A percentile compares a stretch with the other conserved stretches of the same genome.
Evolutionary conservation across 2,113 vertebrate genomes (phyloP).

Genomic region (Ctenodactylus gundi): DNA sequence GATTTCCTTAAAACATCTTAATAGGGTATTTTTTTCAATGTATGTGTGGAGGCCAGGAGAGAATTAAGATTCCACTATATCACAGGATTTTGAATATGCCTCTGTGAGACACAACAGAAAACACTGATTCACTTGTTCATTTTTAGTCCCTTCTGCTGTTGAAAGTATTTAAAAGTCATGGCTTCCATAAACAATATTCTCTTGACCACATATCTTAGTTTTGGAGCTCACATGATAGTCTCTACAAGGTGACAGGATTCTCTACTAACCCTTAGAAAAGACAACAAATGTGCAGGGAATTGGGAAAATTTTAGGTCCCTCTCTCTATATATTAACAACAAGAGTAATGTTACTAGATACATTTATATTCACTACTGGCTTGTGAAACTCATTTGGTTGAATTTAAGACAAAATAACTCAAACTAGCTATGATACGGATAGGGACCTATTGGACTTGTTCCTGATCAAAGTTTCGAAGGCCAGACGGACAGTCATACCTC

Average conservation of each 20-base stretch:
- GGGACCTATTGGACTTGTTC: neutral
- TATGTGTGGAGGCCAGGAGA: neutral
- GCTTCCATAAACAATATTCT: slow-evolving; percentile 34
- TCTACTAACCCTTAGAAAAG: neutral
- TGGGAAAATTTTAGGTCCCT: neutral
- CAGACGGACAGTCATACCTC: neutral
- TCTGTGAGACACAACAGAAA: slow-evolving; percentile 26
- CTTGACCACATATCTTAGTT: neutral
- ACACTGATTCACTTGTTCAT: neutral
- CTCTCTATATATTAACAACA: neutral
- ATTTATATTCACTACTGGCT: neutral
- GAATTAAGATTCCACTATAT: slow-evolving; percentile 31
- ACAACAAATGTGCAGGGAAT: neutral
- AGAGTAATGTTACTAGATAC: neutral
- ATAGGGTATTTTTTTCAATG: neutral
- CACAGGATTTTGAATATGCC: slow-evolving; percentile 2
- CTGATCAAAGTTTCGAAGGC: neutral
- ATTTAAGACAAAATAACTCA: neutral
- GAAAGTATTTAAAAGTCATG: slow-evolving; percentile 17
- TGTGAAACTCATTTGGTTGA: neutral
- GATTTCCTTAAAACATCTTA: slow-evolving; percentile 34
- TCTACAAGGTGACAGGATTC: neutral
- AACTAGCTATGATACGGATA: neutral
- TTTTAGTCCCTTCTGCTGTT: slow-evolving; percentile 39
- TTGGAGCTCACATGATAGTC: neutral